phyloP scores from a whole-genome alignment of 2,888 invertebrate genomes.

The Chloromyia formosa region DNA sequence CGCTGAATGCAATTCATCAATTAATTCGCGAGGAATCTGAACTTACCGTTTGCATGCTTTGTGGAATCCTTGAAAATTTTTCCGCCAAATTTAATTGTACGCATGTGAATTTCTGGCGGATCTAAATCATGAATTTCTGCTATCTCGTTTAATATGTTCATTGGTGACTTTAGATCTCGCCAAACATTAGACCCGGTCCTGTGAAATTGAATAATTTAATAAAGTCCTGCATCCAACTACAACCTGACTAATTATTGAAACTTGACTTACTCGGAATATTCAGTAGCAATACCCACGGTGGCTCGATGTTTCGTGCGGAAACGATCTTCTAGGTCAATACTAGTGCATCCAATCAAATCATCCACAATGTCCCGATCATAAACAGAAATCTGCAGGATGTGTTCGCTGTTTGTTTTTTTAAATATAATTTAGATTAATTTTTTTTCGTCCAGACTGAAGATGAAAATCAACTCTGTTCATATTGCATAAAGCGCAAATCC shows the following conservation, averaged over 20 bases:
- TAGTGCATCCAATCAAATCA: slow-evolving; percentile 85
- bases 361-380: slow-evolving; percentile 81
- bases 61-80: slow-evolving; percentile 58
- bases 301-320: slow-evolving; percentile 83
- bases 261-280: slow-evolving; percentile 75
- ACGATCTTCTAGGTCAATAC: slow-evolving; percentile 87
- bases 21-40: too few relatives aligned
- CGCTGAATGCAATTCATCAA: too few relatives aligned
- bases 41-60: slow-evolving; percentile 39
- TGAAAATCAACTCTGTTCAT: too few relatives aligned
- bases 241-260: too few relatives aligned
- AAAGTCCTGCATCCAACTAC: too few relatives aligned
- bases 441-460: too few relatives aligned
- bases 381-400: slow-evolving; percentile 75
- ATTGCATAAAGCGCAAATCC: too few relatives aligned
- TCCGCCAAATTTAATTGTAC: slow-evolving; percentile 67
- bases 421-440: background rate
- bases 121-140: slow-evolving; percentile 75
- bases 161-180: slow-evolving; percentile 79
- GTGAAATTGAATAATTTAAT: background rate
- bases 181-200: slow-evolving; percentile 77
- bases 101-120: slow-evolving; percentile 66
- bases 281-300: slow-evolving; percentile 76
- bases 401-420: slow-evolving; percentile 71
- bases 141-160: slow-evolving; percentile 74